Evolutionary conservation across 2,797 vertebrate species (phyloP).

Genomic region (Semotilus atromaculatus): DNA sequence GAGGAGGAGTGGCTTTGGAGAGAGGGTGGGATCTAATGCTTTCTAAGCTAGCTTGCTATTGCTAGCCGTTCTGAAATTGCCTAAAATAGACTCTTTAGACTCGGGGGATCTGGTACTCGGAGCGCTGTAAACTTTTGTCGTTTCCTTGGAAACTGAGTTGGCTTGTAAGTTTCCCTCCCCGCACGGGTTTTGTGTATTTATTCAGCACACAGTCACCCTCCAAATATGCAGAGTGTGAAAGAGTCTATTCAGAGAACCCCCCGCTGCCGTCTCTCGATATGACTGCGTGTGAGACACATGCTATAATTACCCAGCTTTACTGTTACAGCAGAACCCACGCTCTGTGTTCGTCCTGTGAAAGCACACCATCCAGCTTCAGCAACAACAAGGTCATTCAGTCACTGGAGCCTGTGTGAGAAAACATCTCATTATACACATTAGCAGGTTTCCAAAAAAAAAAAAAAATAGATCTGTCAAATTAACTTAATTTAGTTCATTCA

Average conservation of each 20-base stretch:
- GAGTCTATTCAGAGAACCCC: conserved; percentile 49
- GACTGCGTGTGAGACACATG: conserved; percentile 22
- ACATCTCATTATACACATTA: background rate
- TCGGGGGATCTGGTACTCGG: background rate
- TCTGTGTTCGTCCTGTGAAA: conserved; percentile 30
- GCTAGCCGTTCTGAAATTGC: background rate
- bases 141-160: conserved; percentile 46
- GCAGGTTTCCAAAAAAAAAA: background rate
- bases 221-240: conserved; percentile 53
- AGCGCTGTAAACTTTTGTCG: background rate
- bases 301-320: conserved; percentile 53
- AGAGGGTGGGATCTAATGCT: background rate
- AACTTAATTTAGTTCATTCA: background rate
- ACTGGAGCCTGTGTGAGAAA: background rate
- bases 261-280: conserved; percentile 16
- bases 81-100: background rate
- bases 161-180: background rate
- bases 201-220: conserved; percentile 32
- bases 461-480: background rate
- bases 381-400: conserved; percentile 49
- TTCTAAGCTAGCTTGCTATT: background rate
- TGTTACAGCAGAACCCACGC: conserved; percentile 44
- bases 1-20: background rate
- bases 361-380: conserved; percentile 11
- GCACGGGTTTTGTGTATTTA: conserved; percentile 27